Conservation (phyloP, 1,140 invertebrate species). For the Trinorchestia longiramus region DNA sequence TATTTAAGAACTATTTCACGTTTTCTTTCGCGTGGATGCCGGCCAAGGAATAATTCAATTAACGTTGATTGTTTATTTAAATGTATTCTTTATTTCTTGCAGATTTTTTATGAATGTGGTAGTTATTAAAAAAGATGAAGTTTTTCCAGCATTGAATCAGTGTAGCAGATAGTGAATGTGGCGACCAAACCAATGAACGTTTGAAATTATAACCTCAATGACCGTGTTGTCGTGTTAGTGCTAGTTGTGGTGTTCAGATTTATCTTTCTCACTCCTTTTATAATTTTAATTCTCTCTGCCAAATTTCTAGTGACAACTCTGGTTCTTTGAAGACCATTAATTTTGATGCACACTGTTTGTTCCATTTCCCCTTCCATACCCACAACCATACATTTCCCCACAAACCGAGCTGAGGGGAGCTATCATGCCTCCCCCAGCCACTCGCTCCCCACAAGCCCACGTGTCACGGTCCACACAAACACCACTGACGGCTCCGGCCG, state of each 20-base stretch:
- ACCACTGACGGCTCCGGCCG: background rate
- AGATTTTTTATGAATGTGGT: background rate
- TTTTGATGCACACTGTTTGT: background rate
- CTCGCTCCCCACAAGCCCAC: background rate
- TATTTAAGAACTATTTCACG: background rate
- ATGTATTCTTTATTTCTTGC: background rate
- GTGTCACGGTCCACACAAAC: background rate
- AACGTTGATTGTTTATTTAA: background rate
- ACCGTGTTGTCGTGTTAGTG: background rate
- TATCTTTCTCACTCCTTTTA: background rate
- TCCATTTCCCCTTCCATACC: background rate
- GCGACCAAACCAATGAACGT: background rate
- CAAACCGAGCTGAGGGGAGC: background rate
- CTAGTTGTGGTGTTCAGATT: background rate
- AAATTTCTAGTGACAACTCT: background rate
- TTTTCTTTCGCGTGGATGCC: background rate
- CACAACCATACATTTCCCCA: conserved; percentile 6
- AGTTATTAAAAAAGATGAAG: background rate
- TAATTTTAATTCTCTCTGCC: background rate
- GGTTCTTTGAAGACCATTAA: background rate
- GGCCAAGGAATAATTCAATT: background rate
- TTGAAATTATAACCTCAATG: background rate
- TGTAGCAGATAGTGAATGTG: background rate
- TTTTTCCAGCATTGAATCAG: background rate
- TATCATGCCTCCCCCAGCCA: background rate